phyloP scores from a whole-genome alignment of 2,888 invertebrate species.

The Ecdyonurus torrentis region DNA sequence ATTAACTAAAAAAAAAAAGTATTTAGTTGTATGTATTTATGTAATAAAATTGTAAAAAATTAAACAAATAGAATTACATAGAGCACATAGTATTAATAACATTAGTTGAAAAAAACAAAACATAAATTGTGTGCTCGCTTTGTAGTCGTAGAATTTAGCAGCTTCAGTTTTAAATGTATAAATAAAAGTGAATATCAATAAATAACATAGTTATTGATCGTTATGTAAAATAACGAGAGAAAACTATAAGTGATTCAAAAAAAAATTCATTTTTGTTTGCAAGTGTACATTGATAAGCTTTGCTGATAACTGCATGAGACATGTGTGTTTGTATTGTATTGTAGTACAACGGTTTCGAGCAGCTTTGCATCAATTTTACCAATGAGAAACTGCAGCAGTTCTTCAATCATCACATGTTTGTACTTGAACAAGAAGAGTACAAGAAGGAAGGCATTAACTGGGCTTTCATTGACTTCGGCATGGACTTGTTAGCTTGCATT shows the following conservation, averaged over 20 bases:
- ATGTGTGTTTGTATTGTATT: neutral
- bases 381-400: constrained; percentile 99
- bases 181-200: no score
- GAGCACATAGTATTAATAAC: no score
- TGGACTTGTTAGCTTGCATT: constrained; percentile 97
- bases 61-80: no score
- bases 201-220: no score
- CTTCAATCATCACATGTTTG: constrained; percentile 99
- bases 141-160: no score
- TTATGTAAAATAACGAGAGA: no score
- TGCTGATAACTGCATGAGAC: neutral
- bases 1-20: no score
- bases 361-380: constrained; percentile 99
- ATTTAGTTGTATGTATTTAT: no score
- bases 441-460: constrained; percentile 93
- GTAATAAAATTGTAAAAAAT: no score
- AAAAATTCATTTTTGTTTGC: neutral
- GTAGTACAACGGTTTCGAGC: constrained; percentile 97
- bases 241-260: neutral
- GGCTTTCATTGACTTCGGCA: constrained; percentile 98
- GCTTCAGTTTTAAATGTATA: no score
- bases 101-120: no score
- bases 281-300: neutral
- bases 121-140: no score
- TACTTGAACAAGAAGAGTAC: constrained; percentile 98